phyloP scores from a whole-genome alignment of 2,113 vertebrate genomes.

The Mustelus asterias region DNA sequence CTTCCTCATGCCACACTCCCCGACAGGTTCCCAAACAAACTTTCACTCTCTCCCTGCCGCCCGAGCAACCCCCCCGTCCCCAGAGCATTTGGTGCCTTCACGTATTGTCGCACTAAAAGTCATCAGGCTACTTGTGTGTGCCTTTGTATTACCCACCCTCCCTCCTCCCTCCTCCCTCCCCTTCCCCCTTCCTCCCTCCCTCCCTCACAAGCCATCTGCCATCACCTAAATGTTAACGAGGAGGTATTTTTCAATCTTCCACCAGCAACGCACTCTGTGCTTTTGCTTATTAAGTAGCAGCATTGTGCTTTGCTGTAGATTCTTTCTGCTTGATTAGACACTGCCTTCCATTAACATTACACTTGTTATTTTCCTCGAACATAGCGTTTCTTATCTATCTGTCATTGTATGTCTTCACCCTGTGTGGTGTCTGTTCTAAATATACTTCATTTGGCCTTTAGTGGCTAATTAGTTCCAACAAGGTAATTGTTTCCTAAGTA shows the following conservation, averaged over 20 bases:
- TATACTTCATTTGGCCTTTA: constrained; percentile 80
- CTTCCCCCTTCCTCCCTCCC: too few species aligned
- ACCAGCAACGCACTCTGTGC: constrained; percentile 42
- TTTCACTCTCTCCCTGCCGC: constrained; percentile 41
- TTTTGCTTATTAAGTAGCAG: constrained; percentile 34
- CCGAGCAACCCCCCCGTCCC: neutral
- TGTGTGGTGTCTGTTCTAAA: constrained; percentile 62
- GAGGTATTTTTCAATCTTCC: constrained; percentile 43
- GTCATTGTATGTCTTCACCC: constrained; percentile 53
- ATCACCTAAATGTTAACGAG: constrained; percentile 53
- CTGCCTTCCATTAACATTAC: constrained; percentile 56
- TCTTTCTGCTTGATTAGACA: constrained; percentile 42
- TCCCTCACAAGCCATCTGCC: constrained; percentile 55
- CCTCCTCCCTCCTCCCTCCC: neutral
- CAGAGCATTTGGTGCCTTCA: constrained; percentile 48
- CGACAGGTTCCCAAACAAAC: constrained; percentile 39
- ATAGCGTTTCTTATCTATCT: constrained; percentile 50
- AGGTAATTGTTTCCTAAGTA: constrained; percentile 77
- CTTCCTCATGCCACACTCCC: constrained; percentile 46
- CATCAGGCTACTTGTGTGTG: constrained; percentile 44
- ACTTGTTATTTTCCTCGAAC: constrained; percentile 46
- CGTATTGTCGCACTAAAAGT: constrained; percentile 47
- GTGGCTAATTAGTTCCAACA: constrained; percentile 74
- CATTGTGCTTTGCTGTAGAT: constrained; percentile 39
- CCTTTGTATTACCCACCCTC: constrained; percentile 50